Evolutionary conservation across 2,113 vertebrate genomes (phyloP), one percentile per base, ranked within the genome.

Genomic region (Pao palembangensis): DNA sequence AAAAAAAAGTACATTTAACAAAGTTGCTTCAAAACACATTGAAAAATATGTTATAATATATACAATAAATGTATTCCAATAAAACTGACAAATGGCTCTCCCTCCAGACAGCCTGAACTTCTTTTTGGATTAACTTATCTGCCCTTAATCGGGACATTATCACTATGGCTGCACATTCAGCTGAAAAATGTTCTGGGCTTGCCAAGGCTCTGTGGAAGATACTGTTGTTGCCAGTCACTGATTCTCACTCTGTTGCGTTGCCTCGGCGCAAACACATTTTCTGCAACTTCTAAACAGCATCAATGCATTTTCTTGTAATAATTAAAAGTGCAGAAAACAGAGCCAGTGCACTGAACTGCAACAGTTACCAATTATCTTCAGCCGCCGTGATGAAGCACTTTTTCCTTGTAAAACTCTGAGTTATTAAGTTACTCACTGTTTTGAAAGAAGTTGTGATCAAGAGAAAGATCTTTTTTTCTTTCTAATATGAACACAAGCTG

Each of bases 61-160:
- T n/a, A n/a, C 10, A 38, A 38, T 38, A 38, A 11, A 11, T 38
- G 8, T 38, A 38, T 38, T 38, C 34, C 34, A 38, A 38, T 38
- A 38, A 38, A 38, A 38, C 8, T 38, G 34, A 38, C 34, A 38
- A 38, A 38, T 38, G 34, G 34, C 61, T 23, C 58, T 71, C 20
- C 60, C 72, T 71, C 60, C 58, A 57, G 74, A 73, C 67, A 20
- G 52, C 61, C 51, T 44, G 71, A 11, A 47, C 61, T 64, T 28
- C 6, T 28, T 28, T 14, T 10, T 34, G 73, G 73, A 76, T 84
- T 85, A 80, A 80, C 67, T 87, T 82, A 85, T 84, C 84, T 74
- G 61, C 51, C 71, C 81, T 76, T 80, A 82, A 81, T 83, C 34
- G 44, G 74, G 58, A 75, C 81, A 69, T 75, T 78, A 80, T 83